Evolutionary conservation across 2,797 vertebrate species (phyloP).

Genomic region (Danio aesculapii): DNA sequence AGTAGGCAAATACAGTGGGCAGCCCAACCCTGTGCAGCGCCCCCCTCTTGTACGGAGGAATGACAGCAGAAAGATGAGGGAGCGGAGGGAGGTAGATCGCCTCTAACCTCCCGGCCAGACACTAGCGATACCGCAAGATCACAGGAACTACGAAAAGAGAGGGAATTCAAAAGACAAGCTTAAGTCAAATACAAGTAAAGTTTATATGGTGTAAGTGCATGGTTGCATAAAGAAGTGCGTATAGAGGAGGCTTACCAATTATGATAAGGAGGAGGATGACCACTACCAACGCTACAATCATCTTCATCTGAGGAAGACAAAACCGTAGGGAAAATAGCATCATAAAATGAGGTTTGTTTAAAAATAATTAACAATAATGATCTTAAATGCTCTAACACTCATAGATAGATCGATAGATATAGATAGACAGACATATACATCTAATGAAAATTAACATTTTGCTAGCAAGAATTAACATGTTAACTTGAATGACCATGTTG

Average conservation of each 20-base stretch:
- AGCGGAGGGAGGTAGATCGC: slow-evolving; percentile 50
- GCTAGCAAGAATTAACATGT: too few species aligned
- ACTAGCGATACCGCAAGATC: slow-evolving; percentile 88
- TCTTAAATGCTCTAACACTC: too few species aligned
- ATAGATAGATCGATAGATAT: too few species aligned
- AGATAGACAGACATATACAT: too few species aligned
- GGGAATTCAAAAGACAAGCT: not conserved
- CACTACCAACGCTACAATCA: slow-evolving; percentile 87
- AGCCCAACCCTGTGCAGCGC: slow-evolving; percentile 55
- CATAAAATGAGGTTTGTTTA: too few species aligned
- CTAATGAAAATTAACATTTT: too few species aligned
- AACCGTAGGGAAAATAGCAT: too few species aligned
- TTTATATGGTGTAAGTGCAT: not conserved
- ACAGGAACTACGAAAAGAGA: slow-evolving; percentile 84
- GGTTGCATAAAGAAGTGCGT: not conserved
- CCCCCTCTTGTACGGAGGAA: slow-evolving; percentile 68
- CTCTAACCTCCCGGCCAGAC: slow-evolving; percentile 59
- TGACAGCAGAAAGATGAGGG: slow-evolving; percentile 61
- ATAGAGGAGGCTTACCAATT: slow-evolving; percentile 85
- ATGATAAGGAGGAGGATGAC: slow-evolving; percentile 90
- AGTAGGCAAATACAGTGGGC: slow-evolving; percentile 51
- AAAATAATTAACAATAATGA: too few species aligned
- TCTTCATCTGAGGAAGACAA: slow-evolving; percentile 88
- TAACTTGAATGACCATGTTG: too few species aligned
- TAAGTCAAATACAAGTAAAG: not conserved